phyloP scores from a whole-genome alignment of 2,113 vertebrate species.

The Collichthys lucidus region DNA sequence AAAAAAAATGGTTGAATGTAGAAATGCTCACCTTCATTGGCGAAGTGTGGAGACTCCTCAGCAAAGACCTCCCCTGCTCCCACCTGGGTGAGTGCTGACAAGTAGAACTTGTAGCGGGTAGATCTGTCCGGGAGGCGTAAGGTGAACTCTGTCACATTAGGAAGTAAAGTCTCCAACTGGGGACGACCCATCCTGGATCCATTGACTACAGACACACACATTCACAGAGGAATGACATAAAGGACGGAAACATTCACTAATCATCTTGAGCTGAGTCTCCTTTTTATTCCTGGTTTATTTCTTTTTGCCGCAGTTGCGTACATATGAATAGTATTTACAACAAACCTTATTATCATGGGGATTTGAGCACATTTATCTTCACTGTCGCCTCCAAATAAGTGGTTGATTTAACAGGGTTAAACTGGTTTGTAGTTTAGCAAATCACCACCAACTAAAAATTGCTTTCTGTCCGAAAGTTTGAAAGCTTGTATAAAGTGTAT shows the following conservation, averaged over 20 bases:
- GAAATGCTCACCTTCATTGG: conserved; percentile 90
- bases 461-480: neutral
- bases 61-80: conserved; percentile 86
- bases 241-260: neutral
- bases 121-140: conserved; percentile 88
- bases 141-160: conserved; percentile 89
- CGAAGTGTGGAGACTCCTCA: conserved; percentile 88
- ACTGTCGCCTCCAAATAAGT: neutral
- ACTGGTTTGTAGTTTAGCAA: neutral
- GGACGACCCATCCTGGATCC: conserved; percentile 85
- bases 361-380: neutral
- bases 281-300: neutral
- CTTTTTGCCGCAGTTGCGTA: neutral
- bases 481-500: neutral
- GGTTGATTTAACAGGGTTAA: neutral
- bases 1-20: neutral
- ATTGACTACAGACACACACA: conserved; percentile 86
- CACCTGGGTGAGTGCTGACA: conserved; percentile 91
- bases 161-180: conserved; percentile 85
- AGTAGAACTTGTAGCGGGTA: conserved; percentile 89
- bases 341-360: neutral
- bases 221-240: conserved; percentile 1
- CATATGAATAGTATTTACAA: neutral
- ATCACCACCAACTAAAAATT: neutral
- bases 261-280: neutral